These are phyloP conservation scores for Eulithis prunata DNA, from an alignment of 2,888 invertebrate species.

Conservation along the genomic window DNA sequence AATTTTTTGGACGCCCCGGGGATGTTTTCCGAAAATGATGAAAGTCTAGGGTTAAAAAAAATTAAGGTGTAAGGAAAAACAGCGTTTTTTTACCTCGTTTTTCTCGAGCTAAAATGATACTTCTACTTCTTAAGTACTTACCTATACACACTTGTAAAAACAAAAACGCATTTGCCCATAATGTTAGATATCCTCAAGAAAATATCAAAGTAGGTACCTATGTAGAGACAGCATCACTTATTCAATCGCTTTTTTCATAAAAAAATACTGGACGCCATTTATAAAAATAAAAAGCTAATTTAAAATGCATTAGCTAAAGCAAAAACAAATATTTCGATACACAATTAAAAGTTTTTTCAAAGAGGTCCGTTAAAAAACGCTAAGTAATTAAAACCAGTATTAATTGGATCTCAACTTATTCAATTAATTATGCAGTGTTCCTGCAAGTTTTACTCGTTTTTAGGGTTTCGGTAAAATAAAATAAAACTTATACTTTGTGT, in stretches of 20 bases:
- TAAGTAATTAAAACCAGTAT: constrained; percentile 38
- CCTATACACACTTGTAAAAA: too few species aligned
- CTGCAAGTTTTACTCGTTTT: constrained; percentile 30
- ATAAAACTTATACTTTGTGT: background rate
- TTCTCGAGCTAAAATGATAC: too few species aligned
- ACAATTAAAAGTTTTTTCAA: constrained; percentile 25
- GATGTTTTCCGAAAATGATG: constrained; percentile 18
- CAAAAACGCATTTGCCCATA: too few species aligned
- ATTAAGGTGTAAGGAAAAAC: background rate
- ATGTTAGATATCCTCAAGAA: too few species aligned
- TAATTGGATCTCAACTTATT: constrained; percentile 40
- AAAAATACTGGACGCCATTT: background rate
- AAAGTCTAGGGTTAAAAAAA: background rate
- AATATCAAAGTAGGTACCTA: too few species aligned
- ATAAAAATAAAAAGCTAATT: background rate
- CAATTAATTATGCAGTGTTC: constrained; percentile 37
- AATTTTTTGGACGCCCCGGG: constrained; percentile 47
- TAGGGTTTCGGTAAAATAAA: constrained; percentile 25
- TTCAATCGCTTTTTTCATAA: too few species aligned
- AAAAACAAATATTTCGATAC: constrained; percentile 21
- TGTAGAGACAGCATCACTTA: too few species aligned
- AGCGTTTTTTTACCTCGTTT: too few species aligned
- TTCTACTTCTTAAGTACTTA: too few species aligned
- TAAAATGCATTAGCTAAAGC: background rate
- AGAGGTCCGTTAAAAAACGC: constrained; percentile 20